Conservation (phyloP, 1,140 invertebrate genomes). For the Eumeta japonica region DNA sequence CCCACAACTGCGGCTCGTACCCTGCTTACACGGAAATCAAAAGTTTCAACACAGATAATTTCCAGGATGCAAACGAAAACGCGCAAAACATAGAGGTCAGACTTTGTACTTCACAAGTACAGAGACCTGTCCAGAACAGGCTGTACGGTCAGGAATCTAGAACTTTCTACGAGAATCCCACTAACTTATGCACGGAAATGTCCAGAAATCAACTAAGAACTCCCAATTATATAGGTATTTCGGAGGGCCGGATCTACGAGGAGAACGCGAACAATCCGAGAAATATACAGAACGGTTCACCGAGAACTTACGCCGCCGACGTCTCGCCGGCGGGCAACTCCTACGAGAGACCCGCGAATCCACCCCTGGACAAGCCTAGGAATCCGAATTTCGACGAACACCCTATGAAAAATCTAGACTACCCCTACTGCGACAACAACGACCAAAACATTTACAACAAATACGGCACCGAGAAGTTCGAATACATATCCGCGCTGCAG, state of each 20-base stretch:
- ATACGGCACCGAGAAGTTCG: slow-evolving; percentile 32
- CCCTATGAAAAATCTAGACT: slow-evolving; percentile 36
- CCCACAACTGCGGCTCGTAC: slow-evolving; percentile 41
- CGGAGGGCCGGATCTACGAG: slow-evolving; percentile 35
- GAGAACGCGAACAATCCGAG: slow-evolving; percentile 34
- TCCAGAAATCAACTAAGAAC: slow-evolving; percentile 22
- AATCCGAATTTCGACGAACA: slow-evolving; percentile 27
- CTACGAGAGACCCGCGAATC: slow-evolving; percentile 40
- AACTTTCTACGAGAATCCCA: slow-evolving; percentile 44
- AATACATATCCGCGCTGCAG: slow-evolving; percentile 29
- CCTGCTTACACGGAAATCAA: slow-evolving; percentile 47
- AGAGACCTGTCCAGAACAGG: slow-evolving; percentile 21
- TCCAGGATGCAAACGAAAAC: slow-evolving; percentile 21
- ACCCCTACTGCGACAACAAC: slow-evolving; percentile 28
- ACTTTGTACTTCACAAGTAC: slow-evolving; percentile 28
- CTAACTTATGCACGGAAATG: slow-evolving; percentile 27
- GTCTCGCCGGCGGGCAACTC: slow-evolving; percentile 26
- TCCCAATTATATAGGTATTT: slow-evolving; percentile 31
- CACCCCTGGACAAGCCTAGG: slow-evolving; percentile 24
- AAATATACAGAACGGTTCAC: slow-evolving; percentile 42
- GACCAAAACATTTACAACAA: slow-evolving; percentile 28
- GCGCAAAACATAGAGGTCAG: slow-evolving; percentile 13
- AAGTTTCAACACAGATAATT: slow-evolving; percentile 28
- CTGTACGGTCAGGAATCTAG: slow-evolving; percentile 20
- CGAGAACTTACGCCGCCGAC: slow-evolving; percentile 37